A percentile compares a stretch with the other conserved stretches of the same genome.
Evolutionary conservation across 2,113 vertebrate species (phyloP).

Genomic region (Chamaetylas fuelleborni): DNA sequence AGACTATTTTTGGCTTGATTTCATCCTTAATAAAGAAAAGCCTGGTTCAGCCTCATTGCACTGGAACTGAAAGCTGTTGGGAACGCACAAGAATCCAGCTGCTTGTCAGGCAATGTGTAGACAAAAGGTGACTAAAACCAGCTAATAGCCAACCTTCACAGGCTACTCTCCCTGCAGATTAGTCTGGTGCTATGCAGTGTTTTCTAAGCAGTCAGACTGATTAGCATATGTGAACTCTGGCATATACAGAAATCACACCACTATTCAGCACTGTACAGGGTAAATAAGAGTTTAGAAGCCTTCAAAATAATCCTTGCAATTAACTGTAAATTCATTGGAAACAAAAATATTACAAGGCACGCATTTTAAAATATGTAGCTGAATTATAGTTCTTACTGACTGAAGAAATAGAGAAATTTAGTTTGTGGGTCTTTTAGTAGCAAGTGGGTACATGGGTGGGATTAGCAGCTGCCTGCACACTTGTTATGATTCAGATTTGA

Average conservation of each 20-base stretch:
- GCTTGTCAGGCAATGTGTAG: neutral
- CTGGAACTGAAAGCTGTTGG: neutral
- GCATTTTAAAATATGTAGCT: neutral
- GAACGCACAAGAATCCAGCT: neutral
- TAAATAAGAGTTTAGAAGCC: neutral
- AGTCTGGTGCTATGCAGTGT: neutral
- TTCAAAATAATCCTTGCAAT: neutral
- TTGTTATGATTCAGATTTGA: neutral
- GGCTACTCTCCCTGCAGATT: neutral
- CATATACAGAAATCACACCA: neutral
- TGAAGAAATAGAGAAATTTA: neutral
- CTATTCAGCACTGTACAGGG: neutral
- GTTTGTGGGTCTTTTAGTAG: neutral
- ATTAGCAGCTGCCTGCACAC: neutral
- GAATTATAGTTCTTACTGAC: neutral
- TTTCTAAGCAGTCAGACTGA: neutral
- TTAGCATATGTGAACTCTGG: neutral
- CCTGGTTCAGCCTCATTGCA: neutral
- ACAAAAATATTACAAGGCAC: neutral
- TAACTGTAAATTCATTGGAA: slow-evolving; percentile 9
- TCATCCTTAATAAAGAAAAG: neutral
- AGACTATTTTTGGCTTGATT: neutral
- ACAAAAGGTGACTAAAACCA: neutral
- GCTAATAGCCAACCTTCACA: neutral
- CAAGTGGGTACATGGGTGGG: neutral